Base-by-base conservation (phyloP, 2,113 vertebrate species). In the Ptyas mucosa region DNA sequence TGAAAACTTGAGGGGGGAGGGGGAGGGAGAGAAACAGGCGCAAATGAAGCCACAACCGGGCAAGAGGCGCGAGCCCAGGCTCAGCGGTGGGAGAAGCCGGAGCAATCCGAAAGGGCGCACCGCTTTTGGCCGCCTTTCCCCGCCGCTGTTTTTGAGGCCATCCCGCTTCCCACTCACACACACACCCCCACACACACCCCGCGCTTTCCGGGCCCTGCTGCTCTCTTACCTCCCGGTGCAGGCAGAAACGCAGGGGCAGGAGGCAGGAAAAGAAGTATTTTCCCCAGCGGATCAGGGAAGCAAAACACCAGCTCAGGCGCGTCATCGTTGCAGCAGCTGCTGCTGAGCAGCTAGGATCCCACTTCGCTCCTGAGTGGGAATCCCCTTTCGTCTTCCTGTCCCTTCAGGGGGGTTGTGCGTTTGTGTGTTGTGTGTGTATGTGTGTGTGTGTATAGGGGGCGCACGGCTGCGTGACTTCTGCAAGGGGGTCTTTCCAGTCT, bases 211-310 rank as follows among this genome's bases (percentile, higher is more conserved):
- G 15, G 9, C 0, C 46, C 8, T 0, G n/a, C 39, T 43, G 43
- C 43, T 46, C 26, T 8, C 92, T 97, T 97, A 97, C 97, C 97
- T 97, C 95, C 87, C 94, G 91, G 61, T 95, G 95, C 94, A 95
- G 92, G 58, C 97, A 97, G 94, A 97, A 94, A 90, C 97, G 94
- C 94, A 98, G 97, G 0, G 98, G 98, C 92, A 98, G 97, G 94
- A 99, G 93, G 95, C 98, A 98, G 53, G 95, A 97, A 94, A 98
- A 97, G 90, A 99, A 90, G 91, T 97, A 98, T 96, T 98, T 98
- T 26, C 97, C 97, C 98, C 98, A 99, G 95, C 95, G 97, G 96
- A 98, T 96, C 94, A 98, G 90, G 2, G 97, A 97, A 51, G 97
- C 94, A 51, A 99, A 97, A 95, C 98, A 98, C 98, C 98, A 98